phyloP scores from a whole-genome alignment of 2,888 invertebrate species.

The Brachypalpus laphriformis region DNA sequence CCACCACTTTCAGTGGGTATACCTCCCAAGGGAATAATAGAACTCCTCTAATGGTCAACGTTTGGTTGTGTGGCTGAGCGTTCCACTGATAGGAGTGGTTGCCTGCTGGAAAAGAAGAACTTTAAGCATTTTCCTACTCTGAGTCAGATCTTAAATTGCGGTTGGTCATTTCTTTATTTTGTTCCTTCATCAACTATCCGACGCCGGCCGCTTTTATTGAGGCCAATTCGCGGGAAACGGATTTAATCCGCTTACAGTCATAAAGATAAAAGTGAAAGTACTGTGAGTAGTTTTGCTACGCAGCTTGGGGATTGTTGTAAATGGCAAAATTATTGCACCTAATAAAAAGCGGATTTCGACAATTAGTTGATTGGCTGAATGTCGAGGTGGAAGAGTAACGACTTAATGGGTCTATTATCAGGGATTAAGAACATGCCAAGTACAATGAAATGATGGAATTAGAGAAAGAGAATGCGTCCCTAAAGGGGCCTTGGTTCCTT shows the following conservation, averaged over 20 bases:
- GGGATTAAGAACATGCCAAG: slow-evolving; percentile 51
- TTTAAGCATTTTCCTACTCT: slow-evolving; percentile 37
- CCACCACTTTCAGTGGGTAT: not conserved
- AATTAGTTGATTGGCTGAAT: slow-evolving; percentile 63
- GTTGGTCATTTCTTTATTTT: slow-evolving; percentile 4
- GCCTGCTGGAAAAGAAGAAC: slow-evolving; percentile 4
- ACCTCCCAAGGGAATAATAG: slow-evolving; percentile 37
- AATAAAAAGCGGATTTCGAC: slow-evolving; percentile 69
- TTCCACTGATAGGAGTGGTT: slow-evolving; percentile 47
- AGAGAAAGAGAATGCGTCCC: not conserved
- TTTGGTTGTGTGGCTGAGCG: slow-evolving; percentile 27
- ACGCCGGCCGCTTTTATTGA: slow-evolving; percentile 34
- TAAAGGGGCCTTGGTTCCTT: not conserved
- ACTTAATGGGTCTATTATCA: slow-evolving; percentile 45
- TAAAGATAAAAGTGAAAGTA: slow-evolving; percentile 68
- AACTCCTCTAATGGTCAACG: slow-evolving; percentile 63
- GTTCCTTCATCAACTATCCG: not conserved
- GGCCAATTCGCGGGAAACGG: slow-evolving; percentile 63
- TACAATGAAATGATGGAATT: not conserved
- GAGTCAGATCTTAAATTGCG: slow-evolving; percentile 65
- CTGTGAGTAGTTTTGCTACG: slow-evolving; percentile 4
- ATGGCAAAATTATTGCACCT: slow-evolving; percentile 60
- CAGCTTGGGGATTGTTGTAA: not conserved
- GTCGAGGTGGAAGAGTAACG: slow-evolving; percentile 24
- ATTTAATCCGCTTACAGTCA: slow-evolving; percentile 73